Base-by-base conservation (phyloP, 2,888 invertebrate genomes). In the Brenthis ino region DNA sequence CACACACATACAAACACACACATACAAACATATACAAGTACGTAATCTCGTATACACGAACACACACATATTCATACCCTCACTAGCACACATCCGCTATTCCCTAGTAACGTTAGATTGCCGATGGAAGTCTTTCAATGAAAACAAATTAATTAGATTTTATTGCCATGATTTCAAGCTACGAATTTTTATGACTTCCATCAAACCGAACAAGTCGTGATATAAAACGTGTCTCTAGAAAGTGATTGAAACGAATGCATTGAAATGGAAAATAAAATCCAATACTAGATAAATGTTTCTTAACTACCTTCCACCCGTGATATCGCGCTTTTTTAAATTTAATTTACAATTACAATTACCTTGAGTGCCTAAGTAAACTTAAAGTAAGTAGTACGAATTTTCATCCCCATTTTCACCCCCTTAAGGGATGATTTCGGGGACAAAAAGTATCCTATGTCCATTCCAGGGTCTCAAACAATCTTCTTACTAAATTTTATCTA, bases 111-210 rank as follows among this genome's bases (percentile, higher is more conserved):
- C 51, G 58, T 66, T 53, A 66, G 53, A 53, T 56, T 60, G n/a
- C 48, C 55, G 48, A 50, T 51, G 50, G 56, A 58, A 66, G 20
- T 48, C 33, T 33, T 60, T 58, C 47, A 54, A 60, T 57, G 54
- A 54, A 66, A 66, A 53, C 58, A 37, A 58, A 66, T 66, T 60
- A 66, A 60, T 66, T 60, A 58, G 53, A 60, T 28, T 58, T 53
- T 54, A 58, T 66, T 54, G 51, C n/a, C 60, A 60, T 28, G 24
- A 53, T 58, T 54, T 60, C 11, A 53, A 53, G 53, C 61, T 33
- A 66, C 24, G 28, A 13, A 47, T 54, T 66, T 66, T 54, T 28
- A 65, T 33, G 58, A 58, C 20, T 66, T 66, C 54, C 20, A 60
- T 37, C 16, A 54, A 60, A 54, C 28, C 11, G 43, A 11, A 8